phyloP scores from a whole-genome alignment of 2,797 vertebrate genomes.

The Lepus oiostolus region DNA sequence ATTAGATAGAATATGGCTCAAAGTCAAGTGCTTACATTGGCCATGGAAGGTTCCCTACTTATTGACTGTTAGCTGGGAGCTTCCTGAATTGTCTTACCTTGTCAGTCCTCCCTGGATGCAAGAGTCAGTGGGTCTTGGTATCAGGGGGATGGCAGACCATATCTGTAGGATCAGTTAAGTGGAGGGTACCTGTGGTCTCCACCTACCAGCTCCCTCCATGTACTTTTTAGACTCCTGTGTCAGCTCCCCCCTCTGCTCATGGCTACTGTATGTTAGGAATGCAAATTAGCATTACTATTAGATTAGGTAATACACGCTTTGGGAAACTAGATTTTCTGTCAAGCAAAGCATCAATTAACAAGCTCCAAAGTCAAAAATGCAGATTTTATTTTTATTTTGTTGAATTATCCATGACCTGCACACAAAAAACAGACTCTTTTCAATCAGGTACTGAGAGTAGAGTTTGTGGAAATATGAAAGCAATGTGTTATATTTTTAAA shows the following conservation, averaged over 20 bases:
- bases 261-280: constrained; percentile 30
- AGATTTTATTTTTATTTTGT: constrained; percentile 40
- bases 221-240: neutral
- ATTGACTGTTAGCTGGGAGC: neutral
- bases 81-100: neutral
- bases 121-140: neutral
- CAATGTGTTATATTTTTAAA: neutral
- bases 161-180: neutral
- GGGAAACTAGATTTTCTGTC: constrained; percentile 65
- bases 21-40: neutral
- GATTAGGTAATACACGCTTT: constrained; percentile 32
- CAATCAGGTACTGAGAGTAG: constrained; percentile 48
- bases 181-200: neutral
- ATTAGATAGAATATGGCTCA: neutral
- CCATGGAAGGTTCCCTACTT: neutral
- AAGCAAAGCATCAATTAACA: constrained; percentile 67
- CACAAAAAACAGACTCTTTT: constrained; percentile 33
- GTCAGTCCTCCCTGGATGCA: neutral
- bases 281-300: constrained; percentile 62
- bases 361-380: constrained; percentile 46
- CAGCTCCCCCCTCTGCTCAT: neutral
- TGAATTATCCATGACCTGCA: constrained; percentile 10
- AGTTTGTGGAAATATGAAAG: constrained; percentile 66
- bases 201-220: neutral
- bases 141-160: neutral